Base-by-base conservation (phyloP, 2,797 vertebrate genomes). In the Peromyscus melanophrys region DNA sequence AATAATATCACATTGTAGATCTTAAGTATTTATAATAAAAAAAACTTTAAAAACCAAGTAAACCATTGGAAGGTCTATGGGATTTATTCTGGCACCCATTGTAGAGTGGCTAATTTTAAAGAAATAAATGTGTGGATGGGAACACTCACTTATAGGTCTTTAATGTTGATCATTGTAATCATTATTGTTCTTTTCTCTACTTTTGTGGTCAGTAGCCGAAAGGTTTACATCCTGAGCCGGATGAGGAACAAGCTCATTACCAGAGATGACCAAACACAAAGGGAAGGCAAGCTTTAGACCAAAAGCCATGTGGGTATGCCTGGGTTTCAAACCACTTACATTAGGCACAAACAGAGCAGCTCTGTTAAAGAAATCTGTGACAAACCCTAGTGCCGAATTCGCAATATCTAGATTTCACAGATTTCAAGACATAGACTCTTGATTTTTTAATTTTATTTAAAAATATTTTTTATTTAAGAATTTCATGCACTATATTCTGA, bases 341-440 rank as follows among this genome's bases (percentile, higher is more conserved):
- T 27, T 6, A 78, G 76, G 8, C 12, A 59, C 21, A 67, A 77
- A 78, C 40, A 90, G n/a, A 59, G 27, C 19, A 95, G 23, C 16
- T 16, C 40, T 49, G 14, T 27, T 21, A 49, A 86, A 73, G 37
- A 40, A 71, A 46, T 78, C 21, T 25, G 40, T 40, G 27, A 80
- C 12, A 95, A 85, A 63, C 71, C 4, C 7, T 49, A 88, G 81
- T 77, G 6, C n/a, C 59, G 63, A n/a, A 69, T 84, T 25, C 19
- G 40, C 23, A 85, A 75, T 75, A 88, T 57, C 9, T 14, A 90
- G 65, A 93, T 85, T 85, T 95, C 65, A 91, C 2, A 82, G 13
- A 85, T 90, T 46, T 94, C 59, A 65, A 88, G 92, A 57, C 57
- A 27, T 63, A 43, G 37, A 63, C 81, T 63, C 37, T 46, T 83